Conservation (phyloP, 2,797 vertebrate species). For the Mionectes olivaceus region DNA sequence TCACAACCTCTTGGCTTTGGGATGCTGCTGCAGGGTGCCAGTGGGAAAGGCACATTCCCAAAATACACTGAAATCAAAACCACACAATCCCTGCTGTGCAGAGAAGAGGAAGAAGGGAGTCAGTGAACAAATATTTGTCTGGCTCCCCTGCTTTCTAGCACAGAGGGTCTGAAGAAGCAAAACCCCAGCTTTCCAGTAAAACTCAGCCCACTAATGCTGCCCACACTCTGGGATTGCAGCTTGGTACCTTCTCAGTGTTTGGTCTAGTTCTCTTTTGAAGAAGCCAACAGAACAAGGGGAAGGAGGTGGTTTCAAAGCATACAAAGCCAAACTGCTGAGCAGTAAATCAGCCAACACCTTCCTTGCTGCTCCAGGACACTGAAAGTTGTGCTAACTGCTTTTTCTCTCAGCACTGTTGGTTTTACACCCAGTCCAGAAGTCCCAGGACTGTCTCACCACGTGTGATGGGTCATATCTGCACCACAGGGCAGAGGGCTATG, state of each 20-base stretch:
- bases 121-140: slow-evolving; percentile 41
- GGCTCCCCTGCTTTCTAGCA: slow-evolving; percentile 15
- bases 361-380: not conserved
- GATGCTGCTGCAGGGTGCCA: not conserved
- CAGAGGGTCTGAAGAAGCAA: not conserved
- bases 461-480: not conserved
- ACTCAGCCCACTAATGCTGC: not conserved
- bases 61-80: slow-evolving; percentile 35
- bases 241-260: not conserved
- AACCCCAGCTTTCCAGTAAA: slow-evolving; percentile 29
- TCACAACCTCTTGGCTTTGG: rapidly evolving
- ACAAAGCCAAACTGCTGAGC: not conserved
- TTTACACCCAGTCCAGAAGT: not conserved
- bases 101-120: not conserved
- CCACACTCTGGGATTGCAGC: not conserved
- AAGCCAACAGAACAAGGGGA: not conserved
- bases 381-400: not conserved
- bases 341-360: slow-evolving; percentile 16
- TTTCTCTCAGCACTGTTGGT: not conserved
- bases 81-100: not conserved
- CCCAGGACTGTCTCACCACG: rapidly evolving
- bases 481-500: not conserved
- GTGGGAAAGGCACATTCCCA: slow-evolving; percentile 9
- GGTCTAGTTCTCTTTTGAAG: not conserved
- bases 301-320: not conserved